A percentile compares a stretch with the other conserved stretches of the same genome.
Conservation (phyloP, 2,888 invertebrate species). For the Molorchus minor region DNA sequence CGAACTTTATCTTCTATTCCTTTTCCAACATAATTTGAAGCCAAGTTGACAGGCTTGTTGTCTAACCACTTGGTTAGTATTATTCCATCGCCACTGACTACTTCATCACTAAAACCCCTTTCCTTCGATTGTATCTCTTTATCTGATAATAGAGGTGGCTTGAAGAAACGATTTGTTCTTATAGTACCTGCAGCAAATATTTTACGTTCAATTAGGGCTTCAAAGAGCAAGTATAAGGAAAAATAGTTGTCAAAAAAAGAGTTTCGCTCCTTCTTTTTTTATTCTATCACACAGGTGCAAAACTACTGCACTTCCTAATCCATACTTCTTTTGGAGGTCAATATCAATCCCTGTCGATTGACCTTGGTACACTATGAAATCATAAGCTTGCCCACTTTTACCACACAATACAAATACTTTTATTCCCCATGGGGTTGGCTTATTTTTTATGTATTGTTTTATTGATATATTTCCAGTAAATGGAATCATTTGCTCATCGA, state of each 20-base stretch:
- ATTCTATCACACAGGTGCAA: slow-evolving; percentile 27
- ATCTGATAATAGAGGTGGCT: slow-evolving; percentile 12
- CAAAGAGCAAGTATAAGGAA: slow-evolving; percentile 36
- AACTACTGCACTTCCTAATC: slow-evolving; percentile 27
- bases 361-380: slow-evolving; percentile 17
- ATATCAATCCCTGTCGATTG: slow-evolving; percentile 20
- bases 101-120: slow-evolving; percentile 6
- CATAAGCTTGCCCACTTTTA: slow-evolving; percentile 15
- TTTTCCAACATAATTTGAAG: slow-evolving; percentile 26
- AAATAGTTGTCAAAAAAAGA: not conserved
- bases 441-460: not conserved
- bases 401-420: slow-evolving; percentile 22
- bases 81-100: not conserved
- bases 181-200: slow-evolving; percentile 10
- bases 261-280: not conserved
- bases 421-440: slow-evolving; percentile 18
- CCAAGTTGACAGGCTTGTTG: slow-evolving; percentile 18
- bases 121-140: not conserved
- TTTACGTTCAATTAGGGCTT: slow-evolving; percentile 17
- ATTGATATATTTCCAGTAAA: not conserved
- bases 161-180: slow-evolving; percentile 5
- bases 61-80: slow-evolving; percentile 10
- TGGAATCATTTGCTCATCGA: not conserved
- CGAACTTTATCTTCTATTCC: slow-evolving; percentile 11
- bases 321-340: slow-evolving; percentile 8